Base-by-base conservation (phyloP, 2,888 invertebrate species). In the Diloba caeruleocephala region DNA sequence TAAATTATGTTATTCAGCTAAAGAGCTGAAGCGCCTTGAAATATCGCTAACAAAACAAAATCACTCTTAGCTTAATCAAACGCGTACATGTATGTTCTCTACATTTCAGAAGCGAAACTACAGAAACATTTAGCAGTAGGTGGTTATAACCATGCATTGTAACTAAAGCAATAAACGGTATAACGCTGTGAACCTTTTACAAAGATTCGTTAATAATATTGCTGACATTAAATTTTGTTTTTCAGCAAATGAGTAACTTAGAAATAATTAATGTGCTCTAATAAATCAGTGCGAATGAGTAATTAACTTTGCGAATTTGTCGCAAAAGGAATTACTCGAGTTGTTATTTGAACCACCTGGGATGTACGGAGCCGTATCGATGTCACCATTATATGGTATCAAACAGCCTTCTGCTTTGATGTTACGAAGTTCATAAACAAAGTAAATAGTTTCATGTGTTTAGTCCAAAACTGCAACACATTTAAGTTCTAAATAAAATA, bases 211-310 rank as follows among this genome's bases (percentile, higher is more conserved):
- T 53, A 41, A 37, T 8, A 4, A 42, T 38, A 41, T 28, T 29
- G 9, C 25, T 6, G 34, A 7, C 12, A 53, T 44, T 36, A 66
- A 66, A 66, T 66, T n/a, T 62, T 60, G 53, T 66, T 62, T 53
- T 66, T 46, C 39, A 66, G 53, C 45, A 37, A 53, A 50, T 37
- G 37, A 2, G 13, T 28, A 43, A 41, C 17, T 28, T 51, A 19
- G 34, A 13, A 44, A 32, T 45, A 29, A 58, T 44, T 32, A 44
- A 44, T 44, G 25, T 39, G 41, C 29, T 43, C 28, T 17, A 37
- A 44, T 29, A 38, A 43, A 52, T 65, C 42, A 45, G 49, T 41
- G 43, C 41, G 36, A 56, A 64, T 62, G 46, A 56, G 43, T 57
- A 57, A 58, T 58, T 68, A 60, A 64, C 36, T 52, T 46, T 14